Base-by-base conservation (phyloP, 2,888 invertebrate genomes). In the Reticulitermes lucifugus region DNA sequence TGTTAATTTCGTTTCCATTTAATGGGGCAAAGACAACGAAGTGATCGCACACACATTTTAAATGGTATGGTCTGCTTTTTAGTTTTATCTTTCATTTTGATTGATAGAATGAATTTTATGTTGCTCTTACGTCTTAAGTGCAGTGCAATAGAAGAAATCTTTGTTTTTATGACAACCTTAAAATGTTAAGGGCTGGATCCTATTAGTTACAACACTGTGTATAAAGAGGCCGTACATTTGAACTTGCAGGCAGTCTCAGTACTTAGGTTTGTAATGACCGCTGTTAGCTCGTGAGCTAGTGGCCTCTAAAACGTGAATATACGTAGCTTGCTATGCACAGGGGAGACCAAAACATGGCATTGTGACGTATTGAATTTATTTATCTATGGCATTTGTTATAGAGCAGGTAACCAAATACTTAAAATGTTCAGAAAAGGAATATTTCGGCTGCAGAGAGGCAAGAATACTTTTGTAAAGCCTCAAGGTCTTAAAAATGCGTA, bases 81-180 rank as follows among this genome's bases (percentile, higher is more conserved):
- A 35, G 41, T 21, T 73, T 73, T n/a, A 73, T 73, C 73, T 55
- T 80, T 22, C 7, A 9, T 46, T 70, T 81, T 81, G 70, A 81
- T 81, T 81, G 81, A 70, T 81, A 65, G 70, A 81, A 43, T 81
- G 81, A 29, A 65, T 65, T 81, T 81, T 81, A 81, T 81, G 81
- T 41, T 18, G 29, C 41, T 1, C 73, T 41, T 73, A 29, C 73
- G 18, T 41, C 73, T 9, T n/a, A 22, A n/a, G 70, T 70, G 41
- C 46, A 65, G 43, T 70, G 18, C 70, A 65, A 70, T 65, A 41
- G n/a, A 70, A 81, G 65, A 70, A 81, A 81, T 81, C 81, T 70
- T 81, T 81, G 43, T 70, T 81, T 81, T 81, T 81, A 65, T 65
- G 43, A n/a, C 65, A 14, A 81, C 41, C 81, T 81, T 81, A 81